Evolutionary conservation across 1,140 invertebrate species (phyloP), one percentile per base, ranked within the genome.

Genomic region (Macrosteles quadrilineatus): DNA sequence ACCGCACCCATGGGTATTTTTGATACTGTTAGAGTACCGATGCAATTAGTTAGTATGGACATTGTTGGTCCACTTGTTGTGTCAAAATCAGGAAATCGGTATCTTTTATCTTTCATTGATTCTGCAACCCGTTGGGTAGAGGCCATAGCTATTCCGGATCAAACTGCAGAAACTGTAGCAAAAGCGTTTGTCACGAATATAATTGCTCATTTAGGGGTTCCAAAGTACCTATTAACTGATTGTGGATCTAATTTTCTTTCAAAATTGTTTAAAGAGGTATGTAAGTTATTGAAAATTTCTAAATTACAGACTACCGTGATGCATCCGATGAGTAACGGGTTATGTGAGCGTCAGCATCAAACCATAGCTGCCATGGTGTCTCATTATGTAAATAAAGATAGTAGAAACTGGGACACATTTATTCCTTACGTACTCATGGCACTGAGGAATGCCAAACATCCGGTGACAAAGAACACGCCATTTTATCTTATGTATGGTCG

Each of bases 101-200:
- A 76, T 25, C 73, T 78, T 14, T 47, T 80, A 3, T 75, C 78
- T 0, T 66, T 77, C 9, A 69, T 73, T 0, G 73, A 76, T 50
- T 69, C 72, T 30, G 77, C 75, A 12, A 79, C 78, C 1, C 75
- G 75, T 64, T 80, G 72, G 67, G 55, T 29, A 1, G 73, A 77
- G 65, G 75, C 74, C 9, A 74, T 68, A 19, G 50, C 75, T 23
- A 27, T 79, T 3, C 68, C 69, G 31, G 67, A 80, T 59, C 71
- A 76, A 64, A 74, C 72, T 29, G 73, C 75, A 12, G 68, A 75
- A 64, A 75, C 72, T 0, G 68, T 75, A 30, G 72, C 74, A 2
- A 68, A 59, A 21, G 50, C 65, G 11, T 71, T 77, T 17, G 75
- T 74, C 1, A 23, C 71, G 62, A 30, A 74, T 4, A 73, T 78